phyloP scores from a whole-genome alignment of 2,113 vertebrate genomes.

The Mionectes macconnelli region DNA sequence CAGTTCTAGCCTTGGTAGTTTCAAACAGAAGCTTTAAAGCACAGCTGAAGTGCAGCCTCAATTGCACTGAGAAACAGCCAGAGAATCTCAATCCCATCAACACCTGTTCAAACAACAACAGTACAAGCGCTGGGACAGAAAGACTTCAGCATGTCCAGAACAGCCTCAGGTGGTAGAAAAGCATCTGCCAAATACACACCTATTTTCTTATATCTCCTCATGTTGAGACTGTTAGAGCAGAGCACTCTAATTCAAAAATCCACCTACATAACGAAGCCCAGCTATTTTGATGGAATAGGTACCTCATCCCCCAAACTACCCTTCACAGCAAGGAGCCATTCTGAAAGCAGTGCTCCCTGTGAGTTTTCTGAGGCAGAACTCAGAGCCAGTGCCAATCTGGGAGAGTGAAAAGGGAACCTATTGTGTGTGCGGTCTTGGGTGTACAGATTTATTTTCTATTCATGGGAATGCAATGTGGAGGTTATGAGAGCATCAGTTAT shows the following conservation, averaged over 20 bases:
- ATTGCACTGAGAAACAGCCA: neutral
- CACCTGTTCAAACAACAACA: neutral
- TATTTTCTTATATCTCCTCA: neutral
- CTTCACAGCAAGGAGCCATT: neutral
- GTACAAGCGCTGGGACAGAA: neutral
- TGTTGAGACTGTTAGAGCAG: neutral
- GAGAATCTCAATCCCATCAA: neutral
- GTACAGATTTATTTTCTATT: constrained; percentile 32
- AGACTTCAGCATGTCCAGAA: neutral
- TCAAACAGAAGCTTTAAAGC: neutral
- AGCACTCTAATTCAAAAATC: neutral
- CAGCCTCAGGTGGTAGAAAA: neutral
- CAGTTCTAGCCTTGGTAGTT: neutral
- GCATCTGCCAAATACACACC: neutral
- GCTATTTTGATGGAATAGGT: neutral
- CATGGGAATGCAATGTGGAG: neutral
- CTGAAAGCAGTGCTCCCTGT: neutral
- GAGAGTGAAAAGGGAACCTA: neutral
- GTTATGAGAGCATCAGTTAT: constrained; percentile 32
- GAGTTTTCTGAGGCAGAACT: neutral
- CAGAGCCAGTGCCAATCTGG: neutral
- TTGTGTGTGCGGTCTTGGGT: constrained; percentile 10
- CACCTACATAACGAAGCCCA: neutral
- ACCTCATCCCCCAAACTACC: neutral
- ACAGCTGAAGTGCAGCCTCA: neutral